These are phyloP conservation scores for Schizotus pectinicornis DNA, from an alignment of 2,888 invertebrate species.

Conservation along the genomic window DNA sequence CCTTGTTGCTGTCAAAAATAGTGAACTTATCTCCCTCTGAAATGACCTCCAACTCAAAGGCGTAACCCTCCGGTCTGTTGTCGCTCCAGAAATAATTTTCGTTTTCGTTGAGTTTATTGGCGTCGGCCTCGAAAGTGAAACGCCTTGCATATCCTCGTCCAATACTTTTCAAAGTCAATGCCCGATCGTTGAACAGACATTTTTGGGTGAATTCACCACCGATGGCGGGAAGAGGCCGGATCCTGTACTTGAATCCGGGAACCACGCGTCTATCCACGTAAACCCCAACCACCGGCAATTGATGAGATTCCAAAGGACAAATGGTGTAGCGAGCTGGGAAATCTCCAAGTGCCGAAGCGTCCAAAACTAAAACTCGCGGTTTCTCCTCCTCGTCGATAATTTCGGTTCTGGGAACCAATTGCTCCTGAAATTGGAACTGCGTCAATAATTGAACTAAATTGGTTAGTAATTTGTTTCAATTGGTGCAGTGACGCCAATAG, in stretches of 20 bases:
- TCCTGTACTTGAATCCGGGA: constrained; percentile 77
- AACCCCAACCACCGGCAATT: constrained; percentile 74
- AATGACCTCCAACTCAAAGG: constrained; percentile 73
- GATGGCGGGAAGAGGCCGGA: constrained; percentile 67
- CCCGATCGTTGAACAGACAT: constrained; percentile 70
- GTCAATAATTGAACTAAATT: neutral
- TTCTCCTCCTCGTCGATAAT: neutral
- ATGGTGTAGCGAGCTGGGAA: constrained; percentile 70
- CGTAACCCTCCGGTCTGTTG: constrained; percentile 74
- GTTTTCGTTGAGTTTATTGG: constrained; percentile 68
- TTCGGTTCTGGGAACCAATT: constrained; percentile 2
- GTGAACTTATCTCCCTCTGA: constrained; percentile 74
- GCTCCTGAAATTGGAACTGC: constrained; percentile 8
- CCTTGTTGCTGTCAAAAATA: constrained; percentile 71
- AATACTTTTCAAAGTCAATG: constrained; percentile 70
- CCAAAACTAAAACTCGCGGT: constrained; percentile 52
- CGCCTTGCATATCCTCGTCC: constrained; percentile 78
- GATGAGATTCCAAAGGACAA: constrained; percentile 66
- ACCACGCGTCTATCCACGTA: constrained; percentile 74
- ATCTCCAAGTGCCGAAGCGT: constrained; percentile 68
- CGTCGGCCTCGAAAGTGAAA: constrained; percentile 72
- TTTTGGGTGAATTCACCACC: constrained; percentile 46
- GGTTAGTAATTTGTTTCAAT: neutral
- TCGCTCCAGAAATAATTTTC: constrained; percentile 81
- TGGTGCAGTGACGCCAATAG: constrained; percentile 7